Conservation (phyloP, 2,113 vertebrate species). For the Dicrurus megarhynchus region DNA sequence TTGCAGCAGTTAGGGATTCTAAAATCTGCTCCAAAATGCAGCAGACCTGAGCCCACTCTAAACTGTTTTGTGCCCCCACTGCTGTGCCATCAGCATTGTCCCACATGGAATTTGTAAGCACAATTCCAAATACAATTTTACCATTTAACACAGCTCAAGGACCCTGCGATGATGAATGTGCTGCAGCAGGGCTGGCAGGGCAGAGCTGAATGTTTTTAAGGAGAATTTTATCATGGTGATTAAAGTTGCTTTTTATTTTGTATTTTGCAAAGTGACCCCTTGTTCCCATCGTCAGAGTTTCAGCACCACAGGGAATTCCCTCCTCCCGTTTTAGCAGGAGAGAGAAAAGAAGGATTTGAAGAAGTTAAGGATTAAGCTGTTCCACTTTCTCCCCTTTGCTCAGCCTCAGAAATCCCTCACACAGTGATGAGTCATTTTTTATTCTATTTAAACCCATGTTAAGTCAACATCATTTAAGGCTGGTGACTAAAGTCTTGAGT, state of each 20-base stretch:
- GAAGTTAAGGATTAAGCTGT: not conserved
- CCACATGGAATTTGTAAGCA: not conserved
- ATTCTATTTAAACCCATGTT: not conserved
- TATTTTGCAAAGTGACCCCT: not conserved
- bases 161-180: not conserved
- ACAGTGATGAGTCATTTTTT: not conserved
- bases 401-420: not conserved
- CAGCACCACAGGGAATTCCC: not conserved
- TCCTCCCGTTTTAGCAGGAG: not conserved
- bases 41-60: not conserved
- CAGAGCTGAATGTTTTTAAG: not conserved
- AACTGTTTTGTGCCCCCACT: not conserved
- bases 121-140: not conserved
- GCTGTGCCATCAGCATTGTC: not conserved
- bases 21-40: not conserved
- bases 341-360: not conserved
- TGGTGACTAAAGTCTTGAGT: not conserved
- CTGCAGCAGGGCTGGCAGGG: not conserved
- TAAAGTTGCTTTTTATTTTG: slow-evolving; percentile 27
- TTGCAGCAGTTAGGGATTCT: accelerated
- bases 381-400: not conserved
- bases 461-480: not conserved
- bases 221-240: slow-evolving; percentile 42
- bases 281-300: not conserved
- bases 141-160: not conserved